Evolutionary conservation across 2,888 invertebrate species (phyloP).

Genomic region (Epirrhoe alternata): DNA sequence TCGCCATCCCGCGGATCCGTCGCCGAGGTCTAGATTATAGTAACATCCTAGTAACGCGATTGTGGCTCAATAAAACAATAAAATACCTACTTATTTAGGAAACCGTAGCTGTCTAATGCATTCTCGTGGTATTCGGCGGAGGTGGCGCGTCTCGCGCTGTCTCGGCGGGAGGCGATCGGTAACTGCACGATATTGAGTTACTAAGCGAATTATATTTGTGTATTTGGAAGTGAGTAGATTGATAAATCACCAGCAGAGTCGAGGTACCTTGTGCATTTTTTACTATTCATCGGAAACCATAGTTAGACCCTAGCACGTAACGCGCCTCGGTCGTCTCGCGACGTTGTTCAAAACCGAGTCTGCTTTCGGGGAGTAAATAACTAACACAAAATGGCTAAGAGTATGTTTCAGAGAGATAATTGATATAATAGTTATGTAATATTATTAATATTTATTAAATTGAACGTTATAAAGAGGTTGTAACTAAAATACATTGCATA

Average conservation of each 20-base stretch:
- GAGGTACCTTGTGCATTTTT: constrained; percentile 29
- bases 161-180: constrained; percentile 10
- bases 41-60: constrained; percentile 53
- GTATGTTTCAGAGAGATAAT: constrained; percentile 71
- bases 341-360: constrained; percentile 13
- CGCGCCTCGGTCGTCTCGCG: constrained; percentile 9
- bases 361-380: constrained; percentile 21
- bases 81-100: constrained; percentile 50
- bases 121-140: constrained; percentile 45
- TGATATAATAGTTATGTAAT: constrained; percentile 69
- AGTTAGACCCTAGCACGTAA: constrained; percentile 15
- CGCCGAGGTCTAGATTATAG: constrained; percentile 49
- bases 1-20: constrained; percentile 43
- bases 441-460: constrained; percentile 71
- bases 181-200: constrained; percentile 21
- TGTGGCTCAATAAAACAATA: constrained; percentile 61
- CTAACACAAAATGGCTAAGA: constrained; percentile 49
- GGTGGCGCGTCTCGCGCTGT: constrained; percentile 43
- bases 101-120: constrained; percentile 50
- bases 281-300: constrained; percentile 22
- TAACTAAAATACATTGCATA: constrained; percentile 75
- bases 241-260: constrained; percentile 26
- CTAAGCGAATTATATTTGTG: constrained; percentile 26
- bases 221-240: constrained; percentile 27
- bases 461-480: constrained; percentile 81